Percentiles rank a stretch among this genome's conserved stretches.
These are phyloP conservation scores for Ariopsis seemanni DNA, from an alignment of 2,113 vertebrate genomes.

Conservation along the genomic window DNA sequence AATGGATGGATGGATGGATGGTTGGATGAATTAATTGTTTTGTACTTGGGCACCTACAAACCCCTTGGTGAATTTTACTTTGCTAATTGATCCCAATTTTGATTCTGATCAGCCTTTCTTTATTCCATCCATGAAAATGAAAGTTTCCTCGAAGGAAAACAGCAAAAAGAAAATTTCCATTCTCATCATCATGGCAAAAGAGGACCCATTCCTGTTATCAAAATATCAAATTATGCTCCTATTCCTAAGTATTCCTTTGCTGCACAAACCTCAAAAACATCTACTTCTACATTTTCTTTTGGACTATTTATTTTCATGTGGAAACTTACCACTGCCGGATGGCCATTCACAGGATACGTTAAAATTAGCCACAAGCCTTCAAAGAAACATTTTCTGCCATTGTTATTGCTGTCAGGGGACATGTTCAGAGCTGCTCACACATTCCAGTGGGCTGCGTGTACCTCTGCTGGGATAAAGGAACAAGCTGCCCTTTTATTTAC, in stretches of 20 bases:
- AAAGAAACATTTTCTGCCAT: background rate
- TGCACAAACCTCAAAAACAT: background rate
- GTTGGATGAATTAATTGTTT: too few relatives aligned
- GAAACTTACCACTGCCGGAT: background rate
- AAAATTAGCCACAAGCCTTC: background rate
- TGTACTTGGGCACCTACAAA: background rate
- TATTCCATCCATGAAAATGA: background rate
- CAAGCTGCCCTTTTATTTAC: slow-evolving; percentile 32
- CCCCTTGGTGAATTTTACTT: background rate
- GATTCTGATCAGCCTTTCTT: background rate
- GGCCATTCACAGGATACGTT: background rate
- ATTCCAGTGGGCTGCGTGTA: slow-evolving; percentile 42
- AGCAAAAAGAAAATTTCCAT: background rate
- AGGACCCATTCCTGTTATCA: background rate
- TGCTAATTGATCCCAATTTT: background rate
- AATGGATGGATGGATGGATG: too few relatives aligned
- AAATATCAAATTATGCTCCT: background rate
- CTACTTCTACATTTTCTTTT: background rate
- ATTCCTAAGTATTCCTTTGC: background rate
- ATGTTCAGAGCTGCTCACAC: slow-evolving; percentile 43
- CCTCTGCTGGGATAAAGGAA: slow-evolving; percentile 33
- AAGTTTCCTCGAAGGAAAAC: background rate
- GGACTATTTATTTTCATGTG: background rate
- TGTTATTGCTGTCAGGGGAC: slow-evolving; percentile 15
- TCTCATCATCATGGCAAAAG: background rate